Percentiles rank a stretch among this genome's conserved stretches.
These are phyloP conservation scores for Peromyscus attwateri DNA, from an alignment of 2,797 vertebrate genomes.

Conservation along the genomic window DNA sequence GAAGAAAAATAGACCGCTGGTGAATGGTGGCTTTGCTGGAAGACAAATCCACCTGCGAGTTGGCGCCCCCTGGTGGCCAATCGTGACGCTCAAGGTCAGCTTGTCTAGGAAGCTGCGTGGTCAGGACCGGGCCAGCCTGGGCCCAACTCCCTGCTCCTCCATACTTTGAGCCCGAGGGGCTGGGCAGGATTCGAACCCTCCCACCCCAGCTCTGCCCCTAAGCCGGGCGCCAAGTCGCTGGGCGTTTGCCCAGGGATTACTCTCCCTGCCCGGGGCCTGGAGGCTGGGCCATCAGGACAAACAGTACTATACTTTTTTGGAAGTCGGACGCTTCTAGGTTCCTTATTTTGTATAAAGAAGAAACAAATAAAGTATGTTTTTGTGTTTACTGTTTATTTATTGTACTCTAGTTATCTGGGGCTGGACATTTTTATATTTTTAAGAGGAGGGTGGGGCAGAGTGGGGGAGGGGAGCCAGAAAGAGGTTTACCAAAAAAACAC, in stretches of 20 bases:
- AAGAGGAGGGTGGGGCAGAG: constrained; percentile 78
- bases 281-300: constrained; percentile 86
- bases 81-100: constrained; percentile 58
- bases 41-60: not conserved
- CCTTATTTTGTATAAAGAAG: constrained; percentile 91
- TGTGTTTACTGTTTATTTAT: constrained; percentile 93
- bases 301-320: constrained; percentile 89
- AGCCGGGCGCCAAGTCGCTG: constrained; percentile 26
- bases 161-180: not conserved
- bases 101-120: not conserved
- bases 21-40: not conserved
- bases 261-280: constrained; percentile 65
- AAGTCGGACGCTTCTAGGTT: constrained; percentile 90
- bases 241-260: constrained; percentile 48
- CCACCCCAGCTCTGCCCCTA: constrained; percentile 1
- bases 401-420: constrained; percentile 87
- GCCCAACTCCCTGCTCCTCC: not conserved
- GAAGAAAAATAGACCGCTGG: not conserved
- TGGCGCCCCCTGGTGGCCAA: constrained; percentile 80
- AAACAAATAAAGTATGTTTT: constrained; percentile 92
- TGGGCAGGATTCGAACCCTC: constrained; percentile 54
- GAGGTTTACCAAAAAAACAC: constrained; percentile 79
- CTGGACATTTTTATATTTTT: constrained; percentile 86
- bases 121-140: not conserved
- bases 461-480: constrained; percentile 72